Evolutionary conservation across 1,140 invertebrate genomes (phyloP).

Genomic region (Elymnias hypermnestra): DNA sequence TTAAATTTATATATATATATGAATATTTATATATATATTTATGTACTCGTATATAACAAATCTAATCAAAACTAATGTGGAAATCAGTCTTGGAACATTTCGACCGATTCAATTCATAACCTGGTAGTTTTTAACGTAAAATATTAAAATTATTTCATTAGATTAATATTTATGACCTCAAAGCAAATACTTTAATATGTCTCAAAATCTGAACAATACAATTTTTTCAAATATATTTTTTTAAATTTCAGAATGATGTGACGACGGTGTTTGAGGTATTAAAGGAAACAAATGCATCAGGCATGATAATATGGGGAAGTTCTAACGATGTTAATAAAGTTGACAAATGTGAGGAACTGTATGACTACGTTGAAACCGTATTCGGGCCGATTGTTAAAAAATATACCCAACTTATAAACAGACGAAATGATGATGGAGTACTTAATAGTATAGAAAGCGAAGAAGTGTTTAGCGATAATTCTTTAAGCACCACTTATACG

Average conservation of each 20-base stretch:
- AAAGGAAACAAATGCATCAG: conserved; percentile 75
- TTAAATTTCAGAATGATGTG: conserved; percentile 77
- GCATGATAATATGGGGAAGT: conserved; percentile 85
- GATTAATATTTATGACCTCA: neutral
- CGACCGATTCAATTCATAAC: too few relatives aligned
- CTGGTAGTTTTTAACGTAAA: too few relatives aligned
- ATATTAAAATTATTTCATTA: too few relatives aligned
- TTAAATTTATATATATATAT: too few relatives aligned
- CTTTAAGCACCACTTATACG: neutral
- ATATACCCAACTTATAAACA: conserved; percentile 43
- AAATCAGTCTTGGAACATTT: too few relatives aligned
- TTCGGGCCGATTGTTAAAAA: conserved; percentile 77
- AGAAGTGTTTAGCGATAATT: neutral
- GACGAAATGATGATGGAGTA: conserved; percentile 20
- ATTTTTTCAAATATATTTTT: neutral
- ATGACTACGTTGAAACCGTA: conserved; percentile 77
- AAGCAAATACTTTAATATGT: too few relatives aligned
- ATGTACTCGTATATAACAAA: too few relatives aligned
- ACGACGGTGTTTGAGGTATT: conserved; percentile 74
- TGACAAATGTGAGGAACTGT: conserved; percentile 78
- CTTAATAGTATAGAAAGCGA: too few relatives aligned
- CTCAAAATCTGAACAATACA: neutral
- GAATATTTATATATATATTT: too few relatives aligned
- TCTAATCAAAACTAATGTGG: too few relatives aligned
- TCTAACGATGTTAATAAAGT: conserved; percentile 81